Evolutionary conservation across 2,113 vertebrate genomes (phyloP).

Genomic region (Nycticorax nycticorax): DNA sequence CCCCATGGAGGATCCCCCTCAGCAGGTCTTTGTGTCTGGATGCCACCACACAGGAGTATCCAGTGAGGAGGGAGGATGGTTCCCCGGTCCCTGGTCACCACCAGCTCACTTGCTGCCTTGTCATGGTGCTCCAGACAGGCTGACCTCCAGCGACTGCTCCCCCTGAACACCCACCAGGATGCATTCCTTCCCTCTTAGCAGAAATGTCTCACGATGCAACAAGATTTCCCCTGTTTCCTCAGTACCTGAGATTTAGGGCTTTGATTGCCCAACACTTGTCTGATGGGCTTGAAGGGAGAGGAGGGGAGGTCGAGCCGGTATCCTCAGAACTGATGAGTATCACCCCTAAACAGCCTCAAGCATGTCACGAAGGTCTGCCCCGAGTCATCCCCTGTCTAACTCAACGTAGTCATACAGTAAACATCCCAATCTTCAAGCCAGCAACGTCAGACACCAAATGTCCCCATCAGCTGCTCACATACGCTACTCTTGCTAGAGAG

Average conservation of each 20-base stretch:
- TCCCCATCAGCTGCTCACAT: not conserved
- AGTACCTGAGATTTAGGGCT: conserved; percentile 42
- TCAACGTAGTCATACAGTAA: not conserved
- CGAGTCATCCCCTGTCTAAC: not conserved
- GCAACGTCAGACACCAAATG: not conserved
- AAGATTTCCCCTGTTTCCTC: conserved; percentile 11
- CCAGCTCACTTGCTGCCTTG: not conserved
- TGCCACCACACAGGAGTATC: not conserved
- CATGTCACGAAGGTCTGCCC: not conserved
- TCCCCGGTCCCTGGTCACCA: not conserved
- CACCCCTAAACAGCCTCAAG: not conserved
- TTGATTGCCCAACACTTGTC: not conserved
- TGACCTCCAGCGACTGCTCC: not conserved
- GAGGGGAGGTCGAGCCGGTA: not conserved
- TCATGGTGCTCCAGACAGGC: not conserved
- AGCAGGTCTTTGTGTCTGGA: not conserved
- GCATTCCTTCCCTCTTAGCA: conserved; percentile 15
- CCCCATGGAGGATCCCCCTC: not conserved
- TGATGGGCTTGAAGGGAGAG: not conserved
- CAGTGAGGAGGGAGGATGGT: not conserved
- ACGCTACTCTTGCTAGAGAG: conserved; percentile 2
- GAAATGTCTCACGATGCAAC: not conserved
- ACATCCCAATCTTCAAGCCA: not conserved
- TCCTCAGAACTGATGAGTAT: conserved; percentile 24
- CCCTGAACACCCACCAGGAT: not conserved